Conservation (phyloP, 2,797 vertebrate species). For the Lepus townsendii region DNA sequence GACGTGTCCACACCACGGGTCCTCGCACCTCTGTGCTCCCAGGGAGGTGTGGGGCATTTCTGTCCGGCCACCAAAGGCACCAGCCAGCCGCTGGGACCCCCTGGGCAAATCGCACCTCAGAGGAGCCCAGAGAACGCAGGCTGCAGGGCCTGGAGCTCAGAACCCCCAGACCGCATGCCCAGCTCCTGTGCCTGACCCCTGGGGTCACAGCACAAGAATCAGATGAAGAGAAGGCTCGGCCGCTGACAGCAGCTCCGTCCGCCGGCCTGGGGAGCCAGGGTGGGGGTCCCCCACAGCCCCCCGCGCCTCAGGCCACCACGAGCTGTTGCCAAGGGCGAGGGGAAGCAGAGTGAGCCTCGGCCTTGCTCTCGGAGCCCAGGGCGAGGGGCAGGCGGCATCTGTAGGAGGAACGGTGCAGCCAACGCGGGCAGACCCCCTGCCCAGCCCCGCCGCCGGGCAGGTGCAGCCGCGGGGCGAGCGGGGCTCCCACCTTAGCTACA, state of each 20-base stretch:
- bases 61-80: fast-evolving
- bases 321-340: not conserved
- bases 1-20: too few relatives aligned
- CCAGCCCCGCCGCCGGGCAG: too few relatives aligned
- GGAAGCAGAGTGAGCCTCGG: too few relatives aligned
- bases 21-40: not conserved
- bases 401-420: too few relatives aligned
- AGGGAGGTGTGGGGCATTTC: fast-evolving
- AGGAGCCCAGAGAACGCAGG: not conserved
- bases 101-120: too few relatives aligned
- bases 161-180: fast-evolving
- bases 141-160: too few relatives aligned
- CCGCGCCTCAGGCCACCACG: not conserved
- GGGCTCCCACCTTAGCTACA: not conserved
- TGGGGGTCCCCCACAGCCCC: not conserved
- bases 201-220: fast-evolving
- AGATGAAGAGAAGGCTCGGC: fast-evolving
- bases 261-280: not conserved
- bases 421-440: too few relatives aligned
- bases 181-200: fast-evolving
- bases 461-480: too few relatives aligned
- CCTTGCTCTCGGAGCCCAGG: too few relatives aligned
- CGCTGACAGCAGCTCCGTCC: not conserved
- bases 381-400: too few relatives aligned
- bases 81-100: not conserved